phyloP scores from a whole-genome alignment of 1,140 invertebrate species.

The Aphaenogaster floridana region DNA sequence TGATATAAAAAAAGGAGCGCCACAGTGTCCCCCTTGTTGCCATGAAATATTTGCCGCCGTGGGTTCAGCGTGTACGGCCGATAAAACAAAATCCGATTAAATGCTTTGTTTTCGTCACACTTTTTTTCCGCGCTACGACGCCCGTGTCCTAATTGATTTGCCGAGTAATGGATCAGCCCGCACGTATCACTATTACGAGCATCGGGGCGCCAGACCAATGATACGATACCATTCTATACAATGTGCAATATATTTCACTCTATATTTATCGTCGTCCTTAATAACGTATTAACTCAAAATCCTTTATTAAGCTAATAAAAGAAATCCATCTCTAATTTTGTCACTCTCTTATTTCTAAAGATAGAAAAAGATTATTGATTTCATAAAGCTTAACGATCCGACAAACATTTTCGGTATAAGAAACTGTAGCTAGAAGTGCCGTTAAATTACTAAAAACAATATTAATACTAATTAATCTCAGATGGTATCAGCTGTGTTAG shows the following conservation, averaged over 20 bases:
- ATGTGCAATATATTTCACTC: constrained; percentile 3
- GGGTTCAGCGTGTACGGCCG: constrained; percentile 70
- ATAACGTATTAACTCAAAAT: constrained; percentile 12
- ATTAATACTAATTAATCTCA: background rate
- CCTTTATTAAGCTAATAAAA: background rate
- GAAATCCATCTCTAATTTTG: background rate
- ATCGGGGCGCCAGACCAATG: background rate
- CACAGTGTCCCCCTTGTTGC: constrained; percentile 66
- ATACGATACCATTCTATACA: background rate
- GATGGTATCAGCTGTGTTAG: background rate
- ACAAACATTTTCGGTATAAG: background rate
- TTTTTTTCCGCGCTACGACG: constrained; percentile 67
- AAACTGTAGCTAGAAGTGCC: background rate
- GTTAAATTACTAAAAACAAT: constrained; percentile 1
- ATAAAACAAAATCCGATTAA: constrained; percentile 79
- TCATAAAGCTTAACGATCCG: background rate
- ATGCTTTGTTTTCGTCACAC: constrained; percentile 76
- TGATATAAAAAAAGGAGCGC: constrained; percentile 23
- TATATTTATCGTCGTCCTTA: constrained; percentile 16
- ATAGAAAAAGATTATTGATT: background rate
- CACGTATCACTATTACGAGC: constrained; percentile 31
- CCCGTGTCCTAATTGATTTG: constrained; percentile 75
- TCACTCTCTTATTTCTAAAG: background rate
- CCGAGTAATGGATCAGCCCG: constrained; percentile 75
- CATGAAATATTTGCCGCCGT: constrained; percentile 74